Base-by-base conservation (phyloP, 2,888 invertebrate genomes). In the Bibio marci region DNA sequence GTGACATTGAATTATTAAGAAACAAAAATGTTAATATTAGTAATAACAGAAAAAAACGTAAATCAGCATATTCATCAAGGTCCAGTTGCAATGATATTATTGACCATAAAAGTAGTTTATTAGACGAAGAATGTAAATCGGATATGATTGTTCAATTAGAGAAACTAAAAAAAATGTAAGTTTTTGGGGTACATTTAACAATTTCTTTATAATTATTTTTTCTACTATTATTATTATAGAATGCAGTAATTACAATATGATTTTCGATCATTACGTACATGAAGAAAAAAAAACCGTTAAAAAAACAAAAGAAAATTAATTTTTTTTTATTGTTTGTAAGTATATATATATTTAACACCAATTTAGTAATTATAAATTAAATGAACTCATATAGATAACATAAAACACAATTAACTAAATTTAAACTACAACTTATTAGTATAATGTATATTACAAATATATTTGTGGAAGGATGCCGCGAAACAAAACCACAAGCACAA, bases 231-330 rank as follows among this genome's bases (percentile, higher is more conserved):
- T 38, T 39, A 42, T 53, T 56, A 31, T 53, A 81, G 76, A 80
- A 73, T 55, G 69, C 70, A 46, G n/a, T 80, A 83, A 58, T 58
- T 86, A 35, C 75, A 80, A 50, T 64, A 73, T 34, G 86, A 88
- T 58, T 67, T 87, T 26, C 73, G 83, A 55, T 71, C 76, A 6
- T 70, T 83, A 22, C 58, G 87, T 33, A 87, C n/a, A 87, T 57
- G 87, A 87, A 54, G 87, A 86, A 53, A 83, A 86, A 52, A 87
- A 87, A 53, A 58, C 81, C 26, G 73, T 78, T 14, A 75, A n/a
- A n/a, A n/a, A n/a, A n/a, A n/a, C n/a, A n/a, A n/a, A n/a, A n/a
- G n/a, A n/a, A n/a, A n/a, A n/a, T n/a, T n/a, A n/a, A n/a, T n/a
- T n/a, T n/a, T n/a, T n/a, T n/a, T n/a, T n/a, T n/a, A n/a, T n/a